These are phyloP conservation scores for Pteronotus mesoamericanus DNA, from an alignment of 2,797 vertebrate genomes.

Conservation along the genomic window DNA sequence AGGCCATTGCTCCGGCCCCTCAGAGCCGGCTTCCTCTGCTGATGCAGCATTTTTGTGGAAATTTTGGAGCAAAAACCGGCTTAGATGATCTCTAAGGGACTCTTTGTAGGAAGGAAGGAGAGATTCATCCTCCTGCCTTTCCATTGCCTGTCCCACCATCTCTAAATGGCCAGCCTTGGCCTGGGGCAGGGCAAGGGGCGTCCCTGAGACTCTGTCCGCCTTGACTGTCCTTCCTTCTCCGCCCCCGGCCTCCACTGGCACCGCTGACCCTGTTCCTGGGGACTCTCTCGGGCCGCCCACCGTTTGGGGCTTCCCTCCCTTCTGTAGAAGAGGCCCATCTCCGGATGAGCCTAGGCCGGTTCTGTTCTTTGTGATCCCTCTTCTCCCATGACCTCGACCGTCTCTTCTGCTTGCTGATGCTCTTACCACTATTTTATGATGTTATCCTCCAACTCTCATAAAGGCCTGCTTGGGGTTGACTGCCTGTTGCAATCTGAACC, in stretches of 20 bases:
- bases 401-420: neutral
- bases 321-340: neutral
- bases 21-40: neutral
- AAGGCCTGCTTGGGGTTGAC: neutral
- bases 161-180: neutral
- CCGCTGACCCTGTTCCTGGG: neutral
- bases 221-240: too few relatives aligned
- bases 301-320: neutral
- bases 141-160: rapidly evolving
- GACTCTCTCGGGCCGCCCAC: neutral
- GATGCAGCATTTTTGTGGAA: neutral
- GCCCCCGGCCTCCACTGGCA: neutral
- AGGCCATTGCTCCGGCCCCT: neutral
- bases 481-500: neutral
- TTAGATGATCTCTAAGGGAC: too few relatives aligned
- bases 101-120: neutral
- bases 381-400: too few relatives aligned
- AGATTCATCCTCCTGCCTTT: rapidly evolving
- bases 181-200: rapidly evolving
- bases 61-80: neutral
- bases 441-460: neutral
- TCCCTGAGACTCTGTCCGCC: neutral
- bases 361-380: neutral
- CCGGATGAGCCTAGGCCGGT: neutral
- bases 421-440: neutral